These are phyloP conservation scores for Pterois miles DNA, from an alignment of 2,797 vertebrate genomes.

Conservation along the genomic window DNA sequence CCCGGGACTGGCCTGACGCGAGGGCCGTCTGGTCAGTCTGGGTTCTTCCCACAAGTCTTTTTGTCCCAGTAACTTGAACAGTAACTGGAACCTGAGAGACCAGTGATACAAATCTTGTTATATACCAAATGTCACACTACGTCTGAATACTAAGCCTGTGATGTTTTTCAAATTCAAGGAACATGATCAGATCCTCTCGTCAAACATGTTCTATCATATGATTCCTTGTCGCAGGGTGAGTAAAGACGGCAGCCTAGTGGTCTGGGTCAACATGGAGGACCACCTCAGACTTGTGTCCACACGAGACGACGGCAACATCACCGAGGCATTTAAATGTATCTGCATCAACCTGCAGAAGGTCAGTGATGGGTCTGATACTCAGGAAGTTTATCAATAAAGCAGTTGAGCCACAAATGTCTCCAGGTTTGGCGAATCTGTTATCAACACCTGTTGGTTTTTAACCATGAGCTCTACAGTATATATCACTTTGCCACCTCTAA, in stretches of 20 bases:
- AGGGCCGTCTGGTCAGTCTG: conserved; percentile 53
- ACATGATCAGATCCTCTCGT: neutral
- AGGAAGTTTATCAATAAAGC: neutral
- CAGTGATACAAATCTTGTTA: neutral
- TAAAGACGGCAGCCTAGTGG: conserved; percentile 63
- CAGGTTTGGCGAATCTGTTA: neutral
- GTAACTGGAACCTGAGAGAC: neutral
- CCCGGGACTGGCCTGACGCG: conserved; percentile 63
- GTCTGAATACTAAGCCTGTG: neutral
- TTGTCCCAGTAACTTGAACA: neutral
- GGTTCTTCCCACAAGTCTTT: neutral
- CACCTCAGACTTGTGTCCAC: conserved; percentile 74
- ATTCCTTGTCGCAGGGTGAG: conserved; percentile 67
- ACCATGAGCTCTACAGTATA: neutral
- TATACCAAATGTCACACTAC: neutral
- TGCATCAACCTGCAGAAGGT: conserved; percentile 60
- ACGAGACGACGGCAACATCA: conserved; percentile 67
- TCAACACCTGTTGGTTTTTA: neutral
- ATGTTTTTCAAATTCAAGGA: neutral
- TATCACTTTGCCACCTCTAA: neutral
- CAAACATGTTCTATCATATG: neutral
- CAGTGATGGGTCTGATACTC: neutral
- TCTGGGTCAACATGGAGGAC: conserved; percentile 82
- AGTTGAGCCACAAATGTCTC: neutral
- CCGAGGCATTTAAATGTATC: conserved; percentile 69